Percentiles rank a stretch among this genome's conserved stretches.
Evolutionary conservation across 2,113 vertebrate genomes (phyloP).

Genomic region (Actenoides hombroni): DNA sequence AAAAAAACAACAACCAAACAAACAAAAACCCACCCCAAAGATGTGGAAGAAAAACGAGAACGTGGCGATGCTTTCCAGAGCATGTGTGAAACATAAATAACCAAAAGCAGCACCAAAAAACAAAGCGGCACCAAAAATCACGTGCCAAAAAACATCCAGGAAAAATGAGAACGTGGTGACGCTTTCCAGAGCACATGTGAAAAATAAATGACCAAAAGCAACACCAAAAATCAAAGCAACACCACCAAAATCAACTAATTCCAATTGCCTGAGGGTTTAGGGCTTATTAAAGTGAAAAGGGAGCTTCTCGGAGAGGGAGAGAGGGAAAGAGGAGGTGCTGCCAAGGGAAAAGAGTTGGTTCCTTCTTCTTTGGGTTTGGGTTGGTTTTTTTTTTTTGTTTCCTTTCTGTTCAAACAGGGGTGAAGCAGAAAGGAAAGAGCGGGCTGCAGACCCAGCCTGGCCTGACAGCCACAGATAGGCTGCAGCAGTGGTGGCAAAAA

Average conservation of each 20-base stretch:
- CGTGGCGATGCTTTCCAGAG: accelerated
- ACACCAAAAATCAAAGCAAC: too few species aligned
- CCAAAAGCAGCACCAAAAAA: too few species aligned
- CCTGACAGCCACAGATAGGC: neutral
- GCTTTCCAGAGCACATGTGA: neutral
- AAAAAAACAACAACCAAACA: neutral
- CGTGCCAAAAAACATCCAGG: neutral
- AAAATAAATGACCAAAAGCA: too few species aligned
- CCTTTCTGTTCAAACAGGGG: neutral
- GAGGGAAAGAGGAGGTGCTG: neutral
- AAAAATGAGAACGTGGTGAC: accelerated
- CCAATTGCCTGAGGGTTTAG: neutral
- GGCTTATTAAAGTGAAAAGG: neutral
- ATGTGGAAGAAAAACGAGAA: neutral
- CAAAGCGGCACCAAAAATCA: too few species aligned
- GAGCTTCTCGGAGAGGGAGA: neutral
- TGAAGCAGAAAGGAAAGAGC: neutral
- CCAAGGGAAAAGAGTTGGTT: neutral
- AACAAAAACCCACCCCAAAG: neutral
- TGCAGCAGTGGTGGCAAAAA: neutral
- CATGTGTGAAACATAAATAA: too few species aligned
- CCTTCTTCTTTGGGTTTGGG: neutral
- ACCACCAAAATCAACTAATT: neutral
- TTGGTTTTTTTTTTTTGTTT: neutral
- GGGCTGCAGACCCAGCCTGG: neutral